Conservation (phyloP, 2,888 invertebrate species). For the Phrixothrix hirtus region DNA sequence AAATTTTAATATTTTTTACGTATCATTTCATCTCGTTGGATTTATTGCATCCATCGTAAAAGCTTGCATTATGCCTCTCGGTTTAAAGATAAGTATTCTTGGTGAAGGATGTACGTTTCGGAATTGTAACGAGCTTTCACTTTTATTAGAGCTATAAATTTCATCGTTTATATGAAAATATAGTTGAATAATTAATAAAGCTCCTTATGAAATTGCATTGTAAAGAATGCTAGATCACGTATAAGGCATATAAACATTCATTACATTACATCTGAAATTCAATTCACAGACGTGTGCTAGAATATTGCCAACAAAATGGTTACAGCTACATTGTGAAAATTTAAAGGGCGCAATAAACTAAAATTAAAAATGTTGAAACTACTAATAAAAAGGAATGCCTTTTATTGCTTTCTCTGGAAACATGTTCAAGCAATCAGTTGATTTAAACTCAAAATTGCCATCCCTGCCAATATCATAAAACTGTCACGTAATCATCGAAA, state of each 20-base stretch:
- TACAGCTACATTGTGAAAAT: too few species aligned
- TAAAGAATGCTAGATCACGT: conserved; percentile 14
- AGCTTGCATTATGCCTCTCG: conserved; percentile 40
- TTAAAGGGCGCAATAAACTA: too few species aligned
- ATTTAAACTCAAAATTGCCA: conserved; percentile 12
- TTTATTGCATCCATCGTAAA: conserved; percentile 52
- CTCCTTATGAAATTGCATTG: conserved; percentile 13
- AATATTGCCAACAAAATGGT: too few species aligned
- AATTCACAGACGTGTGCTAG: too few species aligned
- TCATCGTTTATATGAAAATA: conserved; percentile 26
- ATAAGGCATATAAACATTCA: background rate
- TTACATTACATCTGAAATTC: conserved; percentile 3
- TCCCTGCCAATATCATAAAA: conserved; percentile 10
- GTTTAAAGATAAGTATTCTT: conserved; percentile 38
- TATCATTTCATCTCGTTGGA: conserved; percentile 51
- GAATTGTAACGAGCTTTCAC: conserved; percentile 31
- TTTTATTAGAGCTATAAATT: conserved; percentile 28
- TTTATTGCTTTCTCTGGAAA: conserved; percentile 11
- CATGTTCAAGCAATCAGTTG: conserved; percentile 14
- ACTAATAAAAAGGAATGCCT: too few species aligned
- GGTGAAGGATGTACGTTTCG: conserved; percentile 33
- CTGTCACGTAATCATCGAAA: conserved; percentile 15
- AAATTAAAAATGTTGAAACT: too few species aligned
- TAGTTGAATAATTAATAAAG: conserved; percentile 28
- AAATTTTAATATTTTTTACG: conserved; percentile 46